Evolutionary conservation across 2,888 invertebrate genomes (phyloP).

Genomic region (Sylvicola cinctus): DNA sequence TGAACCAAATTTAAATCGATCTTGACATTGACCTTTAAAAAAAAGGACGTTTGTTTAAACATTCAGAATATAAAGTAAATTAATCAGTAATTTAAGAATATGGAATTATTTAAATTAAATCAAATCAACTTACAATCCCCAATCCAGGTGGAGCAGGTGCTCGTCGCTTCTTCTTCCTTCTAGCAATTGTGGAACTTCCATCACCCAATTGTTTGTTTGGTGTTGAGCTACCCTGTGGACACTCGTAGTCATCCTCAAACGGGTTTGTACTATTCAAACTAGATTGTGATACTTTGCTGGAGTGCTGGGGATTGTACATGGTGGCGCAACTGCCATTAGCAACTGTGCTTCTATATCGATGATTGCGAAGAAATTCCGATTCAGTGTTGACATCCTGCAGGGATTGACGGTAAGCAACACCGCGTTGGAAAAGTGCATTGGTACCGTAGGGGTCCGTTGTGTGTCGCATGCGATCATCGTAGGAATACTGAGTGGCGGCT

Average conservation of each 20-base stretch:
- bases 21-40: too few species aligned
- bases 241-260: constrained; percentile 28
- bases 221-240: constrained; percentile 6
- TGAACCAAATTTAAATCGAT: too few species aligned
- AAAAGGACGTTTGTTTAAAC: too few species aligned
- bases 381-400: constrained; percentile 17
- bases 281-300: constrained; percentile 33
- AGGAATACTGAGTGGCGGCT: constrained; percentile 8
- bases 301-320: constrained; percentile 5
- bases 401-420: constrained; percentile 16
- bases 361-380: constrained; percentile 18
- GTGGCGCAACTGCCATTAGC: constrained; percentile 11
- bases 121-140: constrained; percentile 7
- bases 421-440: constrained; percentile 13
- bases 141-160: constrained; percentile 35
- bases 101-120: too few species aligned
- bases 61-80: too few species aligned
- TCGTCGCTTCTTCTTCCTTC: constrained; percentile 39
- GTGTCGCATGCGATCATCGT: constrained; percentile 14
- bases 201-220: constrained; percentile 1
- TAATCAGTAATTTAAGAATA: too few species aligned
- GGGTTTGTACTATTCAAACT: constrained; percentile 38
- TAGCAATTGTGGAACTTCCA: constrained; percentile 11
- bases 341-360: constrained; percentile 18
- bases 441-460: constrained; percentile 10